Conservation (phyloP, 2,113 vertebrate species). For the Takifugu flavidus region DNA sequence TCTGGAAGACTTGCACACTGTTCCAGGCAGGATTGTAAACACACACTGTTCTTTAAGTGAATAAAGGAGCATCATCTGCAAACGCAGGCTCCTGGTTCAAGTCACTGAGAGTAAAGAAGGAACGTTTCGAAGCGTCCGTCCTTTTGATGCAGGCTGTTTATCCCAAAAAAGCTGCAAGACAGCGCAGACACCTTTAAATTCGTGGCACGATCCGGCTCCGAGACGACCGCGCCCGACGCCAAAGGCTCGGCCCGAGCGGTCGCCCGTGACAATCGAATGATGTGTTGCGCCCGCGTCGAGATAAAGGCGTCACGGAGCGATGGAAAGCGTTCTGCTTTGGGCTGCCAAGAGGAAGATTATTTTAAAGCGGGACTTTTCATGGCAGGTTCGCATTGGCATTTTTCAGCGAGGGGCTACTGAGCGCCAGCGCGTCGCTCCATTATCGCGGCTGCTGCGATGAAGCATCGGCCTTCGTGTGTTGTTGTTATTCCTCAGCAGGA, state of each 20-base stretch:
- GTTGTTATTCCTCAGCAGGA: conserved; percentile 35
- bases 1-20: not conserved
- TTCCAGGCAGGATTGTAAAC: too few species aligned
- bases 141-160: too few species aligned
- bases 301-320: not conserved
- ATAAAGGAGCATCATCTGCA: too few species aligned
- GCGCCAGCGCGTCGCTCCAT: conserved; percentile 17
- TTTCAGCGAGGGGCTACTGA: conserved; percentile 1
- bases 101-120: too few species aligned
- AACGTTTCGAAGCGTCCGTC: too few species aligned
- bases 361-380: not conserved
- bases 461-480: conserved; percentile 31
- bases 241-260: not conserved
- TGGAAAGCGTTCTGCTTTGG: not conserved
- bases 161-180: too few species aligned
- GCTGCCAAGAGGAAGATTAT: not conserved
- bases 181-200: too few species aligned
- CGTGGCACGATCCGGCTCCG: too few species aligned
- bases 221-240: too few species aligned
- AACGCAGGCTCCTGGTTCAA: too few species aligned
- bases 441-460: conserved; percentile 40
- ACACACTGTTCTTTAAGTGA: too few species aligned
- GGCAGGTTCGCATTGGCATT: conserved; percentile 2
- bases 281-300: not conserved
- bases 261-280: not conserved